These are phyloP conservation scores for Malacosoma neustria DNA, from an alignment of 2,888 invertebrate genomes.

Conservation along the genomic window DNA sequence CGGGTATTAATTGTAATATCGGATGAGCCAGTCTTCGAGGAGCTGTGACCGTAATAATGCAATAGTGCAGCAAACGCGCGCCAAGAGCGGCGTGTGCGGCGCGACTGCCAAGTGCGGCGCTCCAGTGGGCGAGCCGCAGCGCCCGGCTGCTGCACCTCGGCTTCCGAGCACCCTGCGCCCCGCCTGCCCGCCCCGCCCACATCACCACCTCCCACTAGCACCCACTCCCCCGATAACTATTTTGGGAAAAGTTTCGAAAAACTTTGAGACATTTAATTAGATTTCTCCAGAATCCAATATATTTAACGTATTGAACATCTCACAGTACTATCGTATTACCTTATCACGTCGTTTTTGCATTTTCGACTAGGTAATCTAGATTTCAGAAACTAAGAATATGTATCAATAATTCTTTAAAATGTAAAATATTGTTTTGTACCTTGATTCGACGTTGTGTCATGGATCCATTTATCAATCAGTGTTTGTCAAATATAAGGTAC, in stretches of 20 bases:
- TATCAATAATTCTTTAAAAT: no score
- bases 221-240: constrained; percentile 31
- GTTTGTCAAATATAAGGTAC: neutral
- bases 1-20: neutral
- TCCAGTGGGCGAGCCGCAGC: constrained; percentile 49
- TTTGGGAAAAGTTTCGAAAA: neutral
- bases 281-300: no score
- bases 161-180: constrained; percentile 58
- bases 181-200: constrained; percentile 58
- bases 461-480: neutral
- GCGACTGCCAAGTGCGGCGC: constrained; percentile 49
- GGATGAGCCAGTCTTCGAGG: neutral
- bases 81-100: constrained; percentile 42
- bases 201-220: constrained; percentile 38
- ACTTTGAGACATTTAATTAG: no score
- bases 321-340: no score
- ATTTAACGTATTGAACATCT: no score
- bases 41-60: constrained; percentile 16
- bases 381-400: no score
- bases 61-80: constrained; percentile 40
- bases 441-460: no score
- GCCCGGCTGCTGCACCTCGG: constrained; percentile 37
- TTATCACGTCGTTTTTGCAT: no score
- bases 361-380: no score
- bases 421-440: no score